A percentile compares a stretch with the other conserved stretches of the same genome.
Evolutionary conservation across 1,140 invertebrate species (phyloP).

Genomic region (Arctopsyche grandis): DNA sequence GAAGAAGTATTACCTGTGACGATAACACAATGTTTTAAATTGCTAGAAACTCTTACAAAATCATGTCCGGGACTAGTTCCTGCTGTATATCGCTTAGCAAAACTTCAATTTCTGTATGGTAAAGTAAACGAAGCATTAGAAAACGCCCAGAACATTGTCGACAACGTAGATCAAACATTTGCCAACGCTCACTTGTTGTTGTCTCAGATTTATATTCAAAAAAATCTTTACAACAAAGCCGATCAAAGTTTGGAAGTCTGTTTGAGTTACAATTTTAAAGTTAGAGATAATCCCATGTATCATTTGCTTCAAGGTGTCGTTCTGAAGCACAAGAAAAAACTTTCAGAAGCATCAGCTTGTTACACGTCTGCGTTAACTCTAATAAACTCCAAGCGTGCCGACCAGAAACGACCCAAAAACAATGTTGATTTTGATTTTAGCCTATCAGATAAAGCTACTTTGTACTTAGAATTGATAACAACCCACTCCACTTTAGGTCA

Average conservation of each 20-base stretch:
- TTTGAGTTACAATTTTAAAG: slow-evolving; percentile 90
- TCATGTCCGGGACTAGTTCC: slow-evolving; percentile 84
- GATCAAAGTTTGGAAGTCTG: slow-evolving; percentile 87
- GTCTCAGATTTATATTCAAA: slow-evolving; percentile 84
- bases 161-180: slow-evolving; percentile 78
- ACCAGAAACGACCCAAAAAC: slow-evolving; percentile 22
- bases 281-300: slow-evolving; percentile 90
- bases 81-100: slow-evolving; percentile 80
- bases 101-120: slow-evolving; percentile 82
- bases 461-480: slow-evolving; percentile 90
- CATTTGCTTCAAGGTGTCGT: slow-evolving; percentile 87
- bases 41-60: slow-evolving; percentile 79
- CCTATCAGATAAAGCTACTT: slow-evolving; percentile 82
- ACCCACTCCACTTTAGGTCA: slow-evolving; percentile 76
- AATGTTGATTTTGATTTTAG: slow-evolving; percentile 67
- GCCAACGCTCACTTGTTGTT: slow-evolving; percentile 87
- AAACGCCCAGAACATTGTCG: slow-evolving; percentile 78
- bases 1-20: slow-evolving; percentile 61
- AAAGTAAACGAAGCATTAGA: slow-evolving; percentile 74
- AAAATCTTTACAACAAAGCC: slow-evolving; percentile 81
- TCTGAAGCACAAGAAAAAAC: slow-evolving; percentile 79
- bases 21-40: slow-evolving; percentile 67
- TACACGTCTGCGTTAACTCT: slow-evolving; percentile 77
- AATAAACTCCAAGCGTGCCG: slow-evolving; percentile 56
- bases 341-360: slow-evolving; percentile 79